Evolutionary conservation across 2,113 vertebrate species (phyloP), one percentile per base, ranked within the genome.

Genomic region (Poicephalus meyeri): DNA sequence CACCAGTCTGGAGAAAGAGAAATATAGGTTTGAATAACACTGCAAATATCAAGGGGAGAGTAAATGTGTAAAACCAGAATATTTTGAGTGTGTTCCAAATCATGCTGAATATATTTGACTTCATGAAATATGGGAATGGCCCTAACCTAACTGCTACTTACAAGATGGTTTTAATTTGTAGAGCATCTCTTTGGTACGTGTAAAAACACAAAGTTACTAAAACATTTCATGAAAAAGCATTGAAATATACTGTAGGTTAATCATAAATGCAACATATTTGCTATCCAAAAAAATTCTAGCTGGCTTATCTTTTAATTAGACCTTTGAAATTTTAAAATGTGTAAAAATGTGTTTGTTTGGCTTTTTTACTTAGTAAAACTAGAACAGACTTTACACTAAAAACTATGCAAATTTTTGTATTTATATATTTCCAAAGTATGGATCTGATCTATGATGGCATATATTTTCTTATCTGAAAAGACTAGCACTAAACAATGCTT

Each of bases 1-100:
- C 98, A 17, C 98, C 98, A 63, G 96, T 98, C 99, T 99, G 72
- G 14, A 53, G 92, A 65, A 78, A 5, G 46, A 1, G 31, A 72
- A 91, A 49, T 55, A 86, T 4, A 92, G 26, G 19, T 83, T 93
- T 85, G 96, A 95, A 95, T 89, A 95, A 88, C 86, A 94, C 86
- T 81, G 61, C 31, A 91, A 95, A 93, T 92, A 92, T 41, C 89
- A 95, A 80, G 73, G 28, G 37, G 49, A 84, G 35, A 89, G 21
- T 53, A 89, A 70, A 69, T 79, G 35, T 87, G 23, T 82, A 89
- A 91, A 94, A 39, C 4, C 41, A 91, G 80, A 89, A 44, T 79
- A 69, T 82, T 93, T 76, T 89, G 60, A 61, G 63, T 80, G 37
- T 82, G 56, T 91, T 96, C 73, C 83, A 93, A 92, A 79, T 89